Base-by-base conservation (phyloP, 2,888 invertebrate genomes). In the Leptinotarsa juncta region DNA sequence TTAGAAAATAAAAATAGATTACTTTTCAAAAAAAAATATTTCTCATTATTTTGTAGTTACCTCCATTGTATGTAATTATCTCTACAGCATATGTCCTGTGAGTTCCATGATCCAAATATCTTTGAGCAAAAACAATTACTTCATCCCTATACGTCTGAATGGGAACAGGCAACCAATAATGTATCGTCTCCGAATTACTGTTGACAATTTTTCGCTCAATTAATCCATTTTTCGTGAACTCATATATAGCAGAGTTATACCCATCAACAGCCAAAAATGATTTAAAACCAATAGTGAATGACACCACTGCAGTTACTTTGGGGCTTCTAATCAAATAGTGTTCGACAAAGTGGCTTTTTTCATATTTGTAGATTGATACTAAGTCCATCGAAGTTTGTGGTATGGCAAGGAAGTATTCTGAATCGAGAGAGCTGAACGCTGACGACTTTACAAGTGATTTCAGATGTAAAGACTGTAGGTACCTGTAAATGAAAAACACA, bases 111-210 rank as follows among this genome's bases (percentile, higher is more conserved):
- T 86, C 80, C 26, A 87, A 23, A 32, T 67, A 70, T 42, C 86
- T 83, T 81, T 90, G 89, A 3, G 87, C 82, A 10, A 90, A 76
- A 60, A 90, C 76, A 65, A 90, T 78, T 1, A 88, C 85, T 71
- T 90, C 89, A 75, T 89, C 87, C 70, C 88, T 85, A 74, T 88
- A 89, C 3, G 87, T 89, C 70, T 85, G 81, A 1, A 89, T 73
- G 2, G 86, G 86, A 53, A 90, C 77, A 4, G 86, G 83, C 55
- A 87, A 77, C 86, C 86, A 88, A 78, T 82, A 85, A 26, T 85
- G 79, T 3, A 87, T 81, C 4, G 83, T 83, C 14, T 84, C 79
- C 20, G 87, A 80, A 77, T 86, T 81, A 12, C 83, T 82, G 65
- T 86, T 82, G 0, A 74, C 68, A 14, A 87, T 80, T 16, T 77